phyloP scores from a whole-genome alignment of 2,888 invertebrate species.

The Eupithecia centaureata region DNA sequence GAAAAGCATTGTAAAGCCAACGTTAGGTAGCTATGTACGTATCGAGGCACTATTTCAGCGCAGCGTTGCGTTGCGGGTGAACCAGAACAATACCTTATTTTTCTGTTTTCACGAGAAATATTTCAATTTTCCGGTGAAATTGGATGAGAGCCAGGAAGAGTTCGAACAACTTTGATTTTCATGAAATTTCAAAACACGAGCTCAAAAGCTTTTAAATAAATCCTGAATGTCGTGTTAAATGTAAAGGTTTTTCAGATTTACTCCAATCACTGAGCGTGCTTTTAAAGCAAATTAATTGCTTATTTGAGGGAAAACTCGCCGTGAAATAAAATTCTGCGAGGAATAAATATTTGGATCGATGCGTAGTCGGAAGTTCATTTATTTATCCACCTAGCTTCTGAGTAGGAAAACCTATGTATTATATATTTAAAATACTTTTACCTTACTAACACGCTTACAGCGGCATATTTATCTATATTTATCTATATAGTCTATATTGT shows the following conservation, averaged over 20 bases:
- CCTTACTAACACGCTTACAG: not conserved
- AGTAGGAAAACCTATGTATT: not conserved
- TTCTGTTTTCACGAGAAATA: slow-evolving; percentile 6
- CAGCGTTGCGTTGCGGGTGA: not conserved
- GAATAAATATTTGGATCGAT: not conserved
- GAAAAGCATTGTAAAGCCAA: not conserved
- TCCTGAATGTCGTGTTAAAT: not conserved
- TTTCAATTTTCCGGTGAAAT: slow-evolving; percentile 21
- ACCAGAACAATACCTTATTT: slow-evolving; percentile 13
- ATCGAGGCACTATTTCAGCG: not conserved
- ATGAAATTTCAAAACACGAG: slow-evolving; percentile 13
- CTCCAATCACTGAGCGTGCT: not conserved
- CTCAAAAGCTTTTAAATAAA: slow-evolving; percentile 10
- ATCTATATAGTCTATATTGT: too few relatives aligned
- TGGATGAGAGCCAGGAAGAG: slow-evolving; percentile 21
- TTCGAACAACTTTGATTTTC: slow-evolving; percentile 25
- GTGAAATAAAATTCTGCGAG: not conserved
- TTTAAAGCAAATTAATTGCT: not conserved
- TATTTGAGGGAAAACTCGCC: not conserved
- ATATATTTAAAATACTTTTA: not conserved
- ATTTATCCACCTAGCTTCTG: not conserved
- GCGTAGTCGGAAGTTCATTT: not conserved
- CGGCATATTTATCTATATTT: too few relatives aligned
- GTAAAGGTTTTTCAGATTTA: slow-evolving; percentile 1
- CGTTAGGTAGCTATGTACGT: not conserved